phyloP scores from a whole-genome alignment of 2,888 invertebrate species.

The Leistus spinibarbis region DNA sequence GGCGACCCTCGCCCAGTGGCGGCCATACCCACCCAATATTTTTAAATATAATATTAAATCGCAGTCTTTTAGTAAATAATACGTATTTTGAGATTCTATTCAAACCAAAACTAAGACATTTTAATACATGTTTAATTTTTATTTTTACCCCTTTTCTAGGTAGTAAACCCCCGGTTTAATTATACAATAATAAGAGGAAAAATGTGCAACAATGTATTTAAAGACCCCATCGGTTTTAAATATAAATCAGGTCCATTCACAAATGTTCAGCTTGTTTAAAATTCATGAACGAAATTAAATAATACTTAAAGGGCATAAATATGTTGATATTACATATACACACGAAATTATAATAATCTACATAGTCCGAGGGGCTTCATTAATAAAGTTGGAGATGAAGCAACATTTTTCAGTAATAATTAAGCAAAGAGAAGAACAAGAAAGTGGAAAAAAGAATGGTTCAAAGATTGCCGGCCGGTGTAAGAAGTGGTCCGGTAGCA shows the following conservation, averaged over 20 bases:
- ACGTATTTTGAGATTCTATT: too few species aligned
- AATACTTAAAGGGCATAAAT: neutral
- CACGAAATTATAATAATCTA: neutral
- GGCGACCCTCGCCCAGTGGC: too few species aligned
- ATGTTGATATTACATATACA: neutral
- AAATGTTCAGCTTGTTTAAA: neutral
- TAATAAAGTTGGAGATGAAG: neutral
- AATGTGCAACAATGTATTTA: too few species aligned
- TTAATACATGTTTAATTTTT: too few species aligned
- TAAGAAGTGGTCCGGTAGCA: slow-evolving; percentile 6
- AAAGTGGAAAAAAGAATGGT: neutral
- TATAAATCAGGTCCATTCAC: neutral
- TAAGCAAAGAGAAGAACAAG: neutral
- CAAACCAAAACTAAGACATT: too few species aligned
- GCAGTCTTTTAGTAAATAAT: too few species aligned
- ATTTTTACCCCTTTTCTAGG: too few species aligned
- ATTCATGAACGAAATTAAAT: neutral
- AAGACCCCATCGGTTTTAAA: too few species aligned
- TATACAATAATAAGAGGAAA: too few species aligned
- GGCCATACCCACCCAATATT: too few species aligned
- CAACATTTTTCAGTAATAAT: neutral
- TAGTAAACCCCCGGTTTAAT: too few species aligned
- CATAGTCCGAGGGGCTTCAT: neutral
- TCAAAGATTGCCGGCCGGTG: slow-evolving; percentile 3
- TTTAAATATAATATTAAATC: too few species aligned